Percentiles rank a stretch among this genome's conserved stretches.
Conservation (phyloP, 2,113 vertebrate genomes). For the Vidua chalybeata region DNA sequence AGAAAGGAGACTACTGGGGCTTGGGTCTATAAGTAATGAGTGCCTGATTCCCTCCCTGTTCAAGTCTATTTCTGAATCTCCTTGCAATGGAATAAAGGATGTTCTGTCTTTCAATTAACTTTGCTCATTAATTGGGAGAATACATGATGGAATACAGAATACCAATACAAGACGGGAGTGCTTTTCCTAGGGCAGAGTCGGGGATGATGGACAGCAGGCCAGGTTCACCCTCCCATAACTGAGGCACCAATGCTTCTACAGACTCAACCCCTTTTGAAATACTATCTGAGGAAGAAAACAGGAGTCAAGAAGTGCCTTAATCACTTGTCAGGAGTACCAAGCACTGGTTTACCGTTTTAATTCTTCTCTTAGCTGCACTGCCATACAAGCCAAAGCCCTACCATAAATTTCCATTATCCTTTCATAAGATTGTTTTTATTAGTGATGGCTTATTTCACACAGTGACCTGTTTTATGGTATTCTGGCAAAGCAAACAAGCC, state of each 20-base stretch:
- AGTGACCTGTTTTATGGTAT: neutral
- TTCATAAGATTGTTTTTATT: neutral
- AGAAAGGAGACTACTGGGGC: neutral
- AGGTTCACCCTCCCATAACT: neutral
- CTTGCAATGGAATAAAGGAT: neutral
- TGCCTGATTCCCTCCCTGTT: neutral
- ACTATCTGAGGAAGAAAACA: neutral
- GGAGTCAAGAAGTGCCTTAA: neutral
- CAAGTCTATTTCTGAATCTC: neutral
- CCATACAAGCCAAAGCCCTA: neutral
- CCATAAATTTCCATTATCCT: slow-evolving; percentile 13
- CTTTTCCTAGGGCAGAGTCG: neutral
- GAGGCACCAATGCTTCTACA: neutral
- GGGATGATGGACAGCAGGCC: neutral
- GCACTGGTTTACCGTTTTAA: neutral
- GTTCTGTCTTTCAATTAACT: neutral
- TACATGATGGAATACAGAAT: neutral
- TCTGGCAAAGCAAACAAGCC: neutral
- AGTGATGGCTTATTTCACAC: neutral
- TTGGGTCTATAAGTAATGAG: neutral
- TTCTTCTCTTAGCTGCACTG: neutral
- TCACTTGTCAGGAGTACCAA: neutral
- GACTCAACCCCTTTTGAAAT: neutral
- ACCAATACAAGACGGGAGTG: neutral
- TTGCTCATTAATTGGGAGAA: neutral